Conservation (phyloP, 2,888 invertebrate species). For the Cynaeus angustus region DNA sequence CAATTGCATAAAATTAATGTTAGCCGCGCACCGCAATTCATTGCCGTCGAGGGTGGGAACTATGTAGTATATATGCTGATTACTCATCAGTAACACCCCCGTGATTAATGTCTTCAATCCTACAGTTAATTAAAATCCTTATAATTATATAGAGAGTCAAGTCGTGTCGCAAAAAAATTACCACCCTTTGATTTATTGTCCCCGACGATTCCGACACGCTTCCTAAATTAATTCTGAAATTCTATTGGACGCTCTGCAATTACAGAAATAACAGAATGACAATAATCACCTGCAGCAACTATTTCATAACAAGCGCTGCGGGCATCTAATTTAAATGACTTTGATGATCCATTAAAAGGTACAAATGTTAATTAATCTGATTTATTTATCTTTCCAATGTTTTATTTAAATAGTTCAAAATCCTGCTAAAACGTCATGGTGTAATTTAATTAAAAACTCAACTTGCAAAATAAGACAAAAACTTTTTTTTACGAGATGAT, state of each 20-base stretch:
- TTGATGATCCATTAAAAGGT: background rate
- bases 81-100: conserved; percentile 69
- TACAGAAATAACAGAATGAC: conserved; percentile 37
- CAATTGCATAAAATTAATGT: conserved; percentile 67
- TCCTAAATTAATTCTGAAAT: conserved; percentile 42
- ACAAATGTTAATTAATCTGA: background rate
- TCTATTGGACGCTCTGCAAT: conserved; percentile 33
- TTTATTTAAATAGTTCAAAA: too few species aligned
- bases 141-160: conserved; percentile 66
- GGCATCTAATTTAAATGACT: conserved; percentile 9
- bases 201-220: conserved; percentile 37
- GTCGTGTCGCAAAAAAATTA: conserved; percentile 57
- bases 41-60: conserved; percentile 60
- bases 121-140: conserved; percentile 69
- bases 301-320: conserved; percentile 18
- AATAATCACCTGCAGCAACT: conserved; percentile 42
- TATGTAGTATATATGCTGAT: conserved; percentile 65
- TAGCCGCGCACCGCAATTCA: conserved; percentile 62
- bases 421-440: too few species aligned
- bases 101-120: conserved; percentile 69
- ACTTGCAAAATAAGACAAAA: too few species aligned
- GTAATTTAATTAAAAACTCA: too few species aligned
- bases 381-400: background rate
- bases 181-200: conserved; percentile 60
- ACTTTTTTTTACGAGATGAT: too few species aligned